phyloP scores from a whole-genome alignment of 2,113 vertebrate species.

The Istiophorus platypterus region DNA sequence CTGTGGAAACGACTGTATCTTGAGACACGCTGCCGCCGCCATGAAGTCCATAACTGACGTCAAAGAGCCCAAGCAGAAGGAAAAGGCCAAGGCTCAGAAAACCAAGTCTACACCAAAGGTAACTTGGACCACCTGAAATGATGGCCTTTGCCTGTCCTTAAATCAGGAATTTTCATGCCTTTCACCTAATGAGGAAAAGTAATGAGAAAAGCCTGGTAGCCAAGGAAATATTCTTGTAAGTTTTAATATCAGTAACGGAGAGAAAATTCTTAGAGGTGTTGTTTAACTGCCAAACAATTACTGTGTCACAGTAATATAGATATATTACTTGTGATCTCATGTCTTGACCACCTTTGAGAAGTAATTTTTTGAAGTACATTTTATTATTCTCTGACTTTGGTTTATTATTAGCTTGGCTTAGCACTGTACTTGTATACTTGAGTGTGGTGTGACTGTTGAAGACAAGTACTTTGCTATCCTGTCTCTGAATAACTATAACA shows the following conservation, averaged over 20 bases:
- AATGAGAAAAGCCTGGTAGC: not conserved
- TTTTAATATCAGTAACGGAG: not conserved
- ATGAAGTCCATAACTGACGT: constrained; percentile 94
- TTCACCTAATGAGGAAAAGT: not conserved
- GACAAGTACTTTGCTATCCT: not conserved
- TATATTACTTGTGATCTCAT: not conserved
- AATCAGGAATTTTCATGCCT: not conserved
- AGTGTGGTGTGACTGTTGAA: not conserved
- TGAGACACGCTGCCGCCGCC: constrained; percentile 93
- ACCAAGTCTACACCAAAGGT: constrained; percentile 79
- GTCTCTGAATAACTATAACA: not conserved
- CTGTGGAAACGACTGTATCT: constrained; percentile 95
- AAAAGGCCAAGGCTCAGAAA: constrained; percentile 83
- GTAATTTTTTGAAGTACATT: not conserved
- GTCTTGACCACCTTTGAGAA: not conserved
- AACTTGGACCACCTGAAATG: constrained; percentile 59
- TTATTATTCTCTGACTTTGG: not conserved
- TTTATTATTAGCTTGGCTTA: not conserved
- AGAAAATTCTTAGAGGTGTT: not conserved
- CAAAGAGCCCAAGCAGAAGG: constrained; percentile 88
- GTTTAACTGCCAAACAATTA: not conserved
- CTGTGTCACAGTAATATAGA: not conserved
- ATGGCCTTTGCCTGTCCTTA: constrained; percentile 31
- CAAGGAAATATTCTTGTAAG: not conserved
- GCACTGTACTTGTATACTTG: not conserved